Evolutionary conservation across 2,113 vertebrate genomes (phyloP).

Genomic region (Taxidea taxus): DNA sequence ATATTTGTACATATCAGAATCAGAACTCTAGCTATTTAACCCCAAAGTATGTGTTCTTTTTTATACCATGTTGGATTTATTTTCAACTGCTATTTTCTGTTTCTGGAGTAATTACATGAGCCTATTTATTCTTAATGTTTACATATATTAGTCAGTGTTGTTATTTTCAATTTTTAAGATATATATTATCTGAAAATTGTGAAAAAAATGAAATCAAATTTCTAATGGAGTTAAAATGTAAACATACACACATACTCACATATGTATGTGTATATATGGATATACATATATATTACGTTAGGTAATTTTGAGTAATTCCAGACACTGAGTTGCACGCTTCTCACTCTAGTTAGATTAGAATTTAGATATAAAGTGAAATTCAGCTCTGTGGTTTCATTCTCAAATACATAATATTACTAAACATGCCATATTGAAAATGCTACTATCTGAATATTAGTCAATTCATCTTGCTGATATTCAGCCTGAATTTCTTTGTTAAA

Average conservation of each 20-base stretch:
- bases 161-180: not conserved
- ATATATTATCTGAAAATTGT: not conserved
- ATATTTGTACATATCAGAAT: not conserved
- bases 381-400: not conserved
- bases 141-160: not conserved
- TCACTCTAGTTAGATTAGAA: not conserved
- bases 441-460: not conserved
- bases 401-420: not conserved
- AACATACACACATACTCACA: accelerated
- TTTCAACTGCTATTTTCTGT: not conserved
- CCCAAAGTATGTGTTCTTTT: not conserved
- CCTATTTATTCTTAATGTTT: not conserved
- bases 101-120: not conserved
- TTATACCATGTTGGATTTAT: not conserved
- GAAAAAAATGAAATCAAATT: not conserved
- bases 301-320: not conserved
- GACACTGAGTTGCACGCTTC: not conserved
- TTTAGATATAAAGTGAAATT: not conserved
- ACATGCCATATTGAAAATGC: not conserved
- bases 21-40: not conserved
- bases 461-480: not conserved
- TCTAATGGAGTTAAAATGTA: not conserved
- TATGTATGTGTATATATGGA: not conserved
- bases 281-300: not conserved
- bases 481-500: not conserved